phyloP scores from a whole-genome alignment of 2,888 invertebrate species.

The Drosophila demipolita region DNA sequence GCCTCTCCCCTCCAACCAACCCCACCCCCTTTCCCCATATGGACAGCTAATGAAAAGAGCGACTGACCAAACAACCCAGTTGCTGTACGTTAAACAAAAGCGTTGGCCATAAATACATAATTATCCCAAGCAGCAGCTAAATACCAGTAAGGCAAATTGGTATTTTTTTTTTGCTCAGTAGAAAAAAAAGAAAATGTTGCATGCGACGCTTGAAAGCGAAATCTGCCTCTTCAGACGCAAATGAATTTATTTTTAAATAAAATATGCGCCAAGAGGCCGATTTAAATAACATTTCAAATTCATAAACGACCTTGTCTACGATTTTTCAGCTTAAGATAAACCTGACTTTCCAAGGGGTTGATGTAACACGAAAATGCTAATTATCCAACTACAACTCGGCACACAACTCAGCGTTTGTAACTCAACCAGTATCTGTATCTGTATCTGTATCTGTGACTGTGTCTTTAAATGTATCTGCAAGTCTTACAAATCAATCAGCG shows the following conservation, averaged over 20 bases:
- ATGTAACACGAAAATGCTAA: constrained; percentile 59
- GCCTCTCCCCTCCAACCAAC: background rate
- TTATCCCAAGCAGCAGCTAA: constrained; percentile 53
- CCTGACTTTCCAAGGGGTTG: constrained; percentile 54
- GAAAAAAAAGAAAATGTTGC: constrained; percentile 66
- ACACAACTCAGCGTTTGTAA: constrained; percentile 15
- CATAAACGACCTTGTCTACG: constrained; percentile 70
- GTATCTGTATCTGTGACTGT: constrained; percentile 2
- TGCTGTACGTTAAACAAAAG: constrained; percentile 72
- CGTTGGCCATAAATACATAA: constrained; percentile 78
- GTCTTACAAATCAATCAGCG: constrained; percentile 60
- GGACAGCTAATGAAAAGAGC: constrained; percentile 34
- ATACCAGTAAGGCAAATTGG: constrained; percentile 34
- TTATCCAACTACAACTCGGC: constrained; percentile 41
- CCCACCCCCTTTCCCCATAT: background rate
- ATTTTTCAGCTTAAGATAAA: constrained; percentile 50
- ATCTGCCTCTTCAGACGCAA: constrained; percentile 41
- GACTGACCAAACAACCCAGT: constrained; percentile 83
- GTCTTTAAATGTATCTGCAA: constrained; percentile 10
- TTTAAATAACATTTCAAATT: constrained; percentile 55
- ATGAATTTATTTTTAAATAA: constrained; percentile 40
- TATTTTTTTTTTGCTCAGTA: background rate
- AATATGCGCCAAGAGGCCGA: constrained; percentile 22
- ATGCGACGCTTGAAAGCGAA: constrained; percentile 64
- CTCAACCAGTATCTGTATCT: constrained; percentile 2